Percentiles rank a stretch among this genome's conserved stretches.
Evolutionary conservation across 2,113 vertebrate species (phyloP).

Genomic region (Deroptyus accipitrinus): DNA sequence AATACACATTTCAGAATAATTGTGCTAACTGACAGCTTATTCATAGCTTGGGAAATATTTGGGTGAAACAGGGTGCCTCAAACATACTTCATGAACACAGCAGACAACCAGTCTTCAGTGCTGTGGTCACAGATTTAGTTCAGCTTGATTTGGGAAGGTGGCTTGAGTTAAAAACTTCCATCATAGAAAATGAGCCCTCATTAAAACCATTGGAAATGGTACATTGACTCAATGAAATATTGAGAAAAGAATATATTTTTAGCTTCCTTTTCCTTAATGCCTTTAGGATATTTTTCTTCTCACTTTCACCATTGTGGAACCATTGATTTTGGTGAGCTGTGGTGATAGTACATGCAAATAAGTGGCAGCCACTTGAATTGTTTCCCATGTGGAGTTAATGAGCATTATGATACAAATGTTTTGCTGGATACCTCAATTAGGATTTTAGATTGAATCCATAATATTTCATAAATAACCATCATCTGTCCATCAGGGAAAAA

Average conservation of each 20-base stretch:
- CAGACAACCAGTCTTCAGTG: not conserved
- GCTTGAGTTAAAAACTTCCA: not conserved
- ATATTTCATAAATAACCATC: not conserved
- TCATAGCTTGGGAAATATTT: constrained; percentile 42
- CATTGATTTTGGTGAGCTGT: not conserved
- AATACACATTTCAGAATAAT: constrained; percentile 32
- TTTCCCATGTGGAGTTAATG: not conserved
- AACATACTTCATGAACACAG: not conserved
- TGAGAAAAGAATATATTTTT: not conserved
- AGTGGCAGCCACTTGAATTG: not conserved
- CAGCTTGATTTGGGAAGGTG: not conserved
- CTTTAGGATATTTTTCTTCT: not conserved
- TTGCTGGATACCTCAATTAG: not conserved
- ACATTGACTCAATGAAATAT: not conserved
- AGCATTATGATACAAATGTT: not conserved
- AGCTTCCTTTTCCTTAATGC: not conserved
- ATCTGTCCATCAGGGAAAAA: not conserved
- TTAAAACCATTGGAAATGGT: not conserved
- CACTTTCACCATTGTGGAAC: not conserved
- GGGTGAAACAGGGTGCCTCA: not conserved
- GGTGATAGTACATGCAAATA: not conserved
- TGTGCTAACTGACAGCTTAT: constrained; percentile 48
- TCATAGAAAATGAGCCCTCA: not conserved
- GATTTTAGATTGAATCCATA: not conserved
- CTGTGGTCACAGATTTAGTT: not conserved